Evolutionary conservation across 2,113 vertebrate genomes (phyloP).

Genomic region (Hemibagrus wyckioides): DNA sequence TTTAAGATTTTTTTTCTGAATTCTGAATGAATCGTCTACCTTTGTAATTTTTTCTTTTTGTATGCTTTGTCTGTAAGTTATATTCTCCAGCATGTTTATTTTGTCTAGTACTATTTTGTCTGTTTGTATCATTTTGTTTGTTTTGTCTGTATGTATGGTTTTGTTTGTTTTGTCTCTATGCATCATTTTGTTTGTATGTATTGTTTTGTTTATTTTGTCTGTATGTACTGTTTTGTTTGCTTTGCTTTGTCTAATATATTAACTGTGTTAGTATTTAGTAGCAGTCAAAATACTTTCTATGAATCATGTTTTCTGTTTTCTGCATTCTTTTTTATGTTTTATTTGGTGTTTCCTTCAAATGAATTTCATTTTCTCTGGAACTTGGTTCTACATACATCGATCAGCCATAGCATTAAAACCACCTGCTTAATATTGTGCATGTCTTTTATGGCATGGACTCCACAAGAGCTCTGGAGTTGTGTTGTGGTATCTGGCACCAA

Average conservation of each 20-base stretch:
- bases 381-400: too few species aligned
- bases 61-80: background rate
- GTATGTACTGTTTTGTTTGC: background rate
- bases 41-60: background rate
- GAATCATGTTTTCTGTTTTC: background rate
- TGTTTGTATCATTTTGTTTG: background rate
- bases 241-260: too few species aligned
- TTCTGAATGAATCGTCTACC: background rate
- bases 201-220: background rate
- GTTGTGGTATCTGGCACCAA: too few species aligned
- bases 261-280: too few species aligned
- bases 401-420: too few species aligned
- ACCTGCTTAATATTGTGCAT: too few species aligned
- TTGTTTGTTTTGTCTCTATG: background rate
- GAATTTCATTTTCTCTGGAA: too few species aligned
- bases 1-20: background rate
- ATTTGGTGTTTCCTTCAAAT: background rate
- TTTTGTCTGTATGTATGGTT: background rate
- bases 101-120: background rate
- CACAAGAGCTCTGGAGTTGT: too few species aligned
- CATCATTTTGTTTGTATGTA: too few species aligned
- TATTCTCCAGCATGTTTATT: too few species aligned
- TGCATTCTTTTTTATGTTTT: background rate
- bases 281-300: too few species aligned
- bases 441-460: too few species aligned